Base-by-base conservation (phyloP, 2,888 invertebrate genomes). In the Epistrophella euchroma region DNA sequence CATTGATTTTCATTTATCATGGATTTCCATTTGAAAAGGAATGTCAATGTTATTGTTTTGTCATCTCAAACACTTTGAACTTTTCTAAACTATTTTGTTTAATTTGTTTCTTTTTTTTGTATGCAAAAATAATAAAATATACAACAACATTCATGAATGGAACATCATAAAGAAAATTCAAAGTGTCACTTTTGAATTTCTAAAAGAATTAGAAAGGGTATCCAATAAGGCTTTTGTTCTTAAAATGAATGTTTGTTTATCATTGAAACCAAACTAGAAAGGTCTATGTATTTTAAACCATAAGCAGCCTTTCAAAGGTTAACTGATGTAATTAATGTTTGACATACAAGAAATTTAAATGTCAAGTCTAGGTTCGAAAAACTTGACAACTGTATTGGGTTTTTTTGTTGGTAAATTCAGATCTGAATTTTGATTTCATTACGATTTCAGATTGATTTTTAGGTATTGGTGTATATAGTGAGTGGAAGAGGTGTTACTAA, bases 21-120 rank as follows among this genome's bases (percentile, higher is more conserved):
- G 15, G 0, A 43, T 43, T 58, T 19, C 17, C 35, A 58, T 58
- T 13, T n/a, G 28, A 58, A 58, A 58, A 58, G 58, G n/a, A 28
- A 28, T 56, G 32, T 11, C 32, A 43, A 7, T n/a, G 15, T 43
- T 56, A 5, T 56, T n/a, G n/a, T 56, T 56, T n/a, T n/a, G n/a
- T 7, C 10, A 22, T 45, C 9, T 43, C 2, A 7, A 7, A n/a
- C 7, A 7, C n/a, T 43, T 43, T n/a, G 1, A 40, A 5, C 5
- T 4, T 15, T 13, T 40, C 5, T 5, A 40, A 40, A 40, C 15
- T 47, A 9, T 19, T 50, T 13, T 22, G 22, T 50, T 0, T 6
- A 43, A 43, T 47, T 17, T 19, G 32, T 32, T 32, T 2, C 13
- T 22, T 11, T 4, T 43, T 45, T 50, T 22, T 25, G 11, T 19